phyloP scores from a whole-genome alignment of 2,113 vertebrate species.

The Taurulus bubalis region DNA sequence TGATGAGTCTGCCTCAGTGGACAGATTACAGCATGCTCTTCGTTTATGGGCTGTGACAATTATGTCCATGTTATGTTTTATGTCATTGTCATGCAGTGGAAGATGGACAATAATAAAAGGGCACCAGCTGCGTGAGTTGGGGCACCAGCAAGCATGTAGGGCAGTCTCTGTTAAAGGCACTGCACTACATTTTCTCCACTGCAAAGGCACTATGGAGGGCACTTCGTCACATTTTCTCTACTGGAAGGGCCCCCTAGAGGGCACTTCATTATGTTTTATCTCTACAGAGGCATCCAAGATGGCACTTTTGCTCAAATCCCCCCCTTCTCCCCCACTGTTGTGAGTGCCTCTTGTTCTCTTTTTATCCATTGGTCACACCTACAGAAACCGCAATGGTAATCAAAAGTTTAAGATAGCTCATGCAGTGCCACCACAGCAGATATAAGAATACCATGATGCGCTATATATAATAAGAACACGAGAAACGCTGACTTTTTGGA shows the following conservation, averaged over 20 bases:
- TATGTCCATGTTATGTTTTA: constrained; percentile 26
- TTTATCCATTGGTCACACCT: neutral
- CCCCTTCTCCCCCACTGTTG: neutral
- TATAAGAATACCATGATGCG: neutral
- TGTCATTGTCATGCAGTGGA: constrained; percentile 21
- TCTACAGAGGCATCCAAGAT: neutral
- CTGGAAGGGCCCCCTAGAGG: neutral
- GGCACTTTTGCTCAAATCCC: no score
- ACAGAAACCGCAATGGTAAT: neutral
- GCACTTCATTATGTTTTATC: neutral
- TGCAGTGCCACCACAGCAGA: neutral
- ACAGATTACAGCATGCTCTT: constrained; percentile 47
- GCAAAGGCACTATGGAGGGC: neutral
- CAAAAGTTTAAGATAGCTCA: neutral
- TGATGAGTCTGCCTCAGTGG: constrained; percentile 55
- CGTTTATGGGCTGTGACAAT: constrained; percentile 40
- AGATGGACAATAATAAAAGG: neutral
- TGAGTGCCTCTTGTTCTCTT: neutral
- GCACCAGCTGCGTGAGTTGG: neutral
- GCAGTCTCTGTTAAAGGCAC: neutral
- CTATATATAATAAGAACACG: neutral
- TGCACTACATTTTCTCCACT: neutral
- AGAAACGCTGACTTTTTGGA: neutral
- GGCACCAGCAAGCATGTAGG: neutral
- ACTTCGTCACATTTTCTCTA: neutral